These are phyloP conservation scores for Notocelia uddmanniana DNA, from an alignment of 2,888 invertebrate genomes.

Conservation along the genomic window DNA sequence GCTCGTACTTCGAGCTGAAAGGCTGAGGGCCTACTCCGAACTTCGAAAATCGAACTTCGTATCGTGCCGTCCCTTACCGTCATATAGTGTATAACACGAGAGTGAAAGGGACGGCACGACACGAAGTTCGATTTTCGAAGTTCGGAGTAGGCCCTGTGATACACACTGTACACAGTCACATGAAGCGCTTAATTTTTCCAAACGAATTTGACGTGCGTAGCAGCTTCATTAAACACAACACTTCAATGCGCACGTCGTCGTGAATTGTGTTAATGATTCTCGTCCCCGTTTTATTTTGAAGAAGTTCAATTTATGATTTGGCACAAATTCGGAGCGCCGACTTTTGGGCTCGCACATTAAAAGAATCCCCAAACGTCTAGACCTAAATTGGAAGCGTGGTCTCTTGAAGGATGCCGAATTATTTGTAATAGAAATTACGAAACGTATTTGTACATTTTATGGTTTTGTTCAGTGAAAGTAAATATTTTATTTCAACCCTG, in stretches of 20 bases:
- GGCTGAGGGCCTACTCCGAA: no score
- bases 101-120: no score
- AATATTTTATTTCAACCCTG: no score
- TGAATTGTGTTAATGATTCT: slow-evolving; percentile 9
- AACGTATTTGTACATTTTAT: not conserved
- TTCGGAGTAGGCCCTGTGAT: no score
- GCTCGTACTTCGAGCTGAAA: no score
- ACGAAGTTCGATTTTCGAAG: no score
- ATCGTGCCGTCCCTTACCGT: no score
- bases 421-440: no score
- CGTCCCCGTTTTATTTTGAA: slow-evolving; percentile 18
- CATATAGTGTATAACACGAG: no score
- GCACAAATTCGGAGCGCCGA: slow-evolving; percentile 15
- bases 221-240: not conserved
- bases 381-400: not conserved
- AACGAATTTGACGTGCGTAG: not conserved
- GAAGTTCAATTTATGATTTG: slow-evolving; percentile 35
- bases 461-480: not conserved
- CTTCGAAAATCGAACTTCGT: no score
- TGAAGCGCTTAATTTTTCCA: not conserved
- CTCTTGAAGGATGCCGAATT: not conserved
- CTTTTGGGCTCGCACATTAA: slow-evolving; percentile 14
- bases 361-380: slow-evolving; percentile 21
- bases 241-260: not conserved
- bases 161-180: no score